These are phyloP conservation scores for Hypsopygia costalis DNA, from an alignment of 2,888 invertebrate species.

Conservation along the genomic window DNA sequence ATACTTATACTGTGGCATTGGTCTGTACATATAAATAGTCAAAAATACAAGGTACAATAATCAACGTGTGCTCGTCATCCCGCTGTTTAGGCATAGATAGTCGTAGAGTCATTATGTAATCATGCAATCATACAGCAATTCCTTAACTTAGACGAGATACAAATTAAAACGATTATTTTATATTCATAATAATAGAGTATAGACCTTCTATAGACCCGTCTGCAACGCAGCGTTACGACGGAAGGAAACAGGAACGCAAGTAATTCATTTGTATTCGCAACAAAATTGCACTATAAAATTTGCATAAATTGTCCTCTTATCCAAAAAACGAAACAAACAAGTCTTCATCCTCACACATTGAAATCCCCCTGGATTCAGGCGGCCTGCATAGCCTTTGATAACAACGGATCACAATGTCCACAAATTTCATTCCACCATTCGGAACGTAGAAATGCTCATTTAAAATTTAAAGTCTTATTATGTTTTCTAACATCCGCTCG, in stretches of 20 bases:
- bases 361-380: slow-evolving; percentile 39
- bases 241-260: slow-evolving; percentile 5
- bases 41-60: too few relatives aligned
- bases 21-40: too few relatives aligned
- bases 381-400: slow-evolving; percentile 55
- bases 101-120: too few relatives aligned
- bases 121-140: too few relatives aligned
- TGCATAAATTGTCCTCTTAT: slow-evolving; percentile 14
- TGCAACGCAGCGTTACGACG: slow-evolving; percentile 1
- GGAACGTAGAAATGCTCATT: slow-evolving; percentile 40
- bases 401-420: slow-evolving; percentile 29
- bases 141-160: slow-evolving; percentile 8
- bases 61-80: too few relatives aligned
- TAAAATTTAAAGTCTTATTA: slow-evolving; percentile 48
- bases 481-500: slow-evolving; percentile 35
- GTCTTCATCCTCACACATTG: slow-evolving; percentile 41
- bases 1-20: too few relatives aligned
- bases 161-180: slow-evolving; percentile 25
- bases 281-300: slow-evolving; percentile 19
- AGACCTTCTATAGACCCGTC: too few relatives aligned
- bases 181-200: not conserved
- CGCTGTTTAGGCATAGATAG: too few relatives aligned
- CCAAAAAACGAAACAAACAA: slow-evolving; percentile 41
- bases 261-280: slow-evolving; percentile 13
- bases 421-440: slow-evolving; percentile 37